Base-by-base conservation (phyloP, 2,888 invertebrate species). In the Cerceris rybyensis region DNA sequence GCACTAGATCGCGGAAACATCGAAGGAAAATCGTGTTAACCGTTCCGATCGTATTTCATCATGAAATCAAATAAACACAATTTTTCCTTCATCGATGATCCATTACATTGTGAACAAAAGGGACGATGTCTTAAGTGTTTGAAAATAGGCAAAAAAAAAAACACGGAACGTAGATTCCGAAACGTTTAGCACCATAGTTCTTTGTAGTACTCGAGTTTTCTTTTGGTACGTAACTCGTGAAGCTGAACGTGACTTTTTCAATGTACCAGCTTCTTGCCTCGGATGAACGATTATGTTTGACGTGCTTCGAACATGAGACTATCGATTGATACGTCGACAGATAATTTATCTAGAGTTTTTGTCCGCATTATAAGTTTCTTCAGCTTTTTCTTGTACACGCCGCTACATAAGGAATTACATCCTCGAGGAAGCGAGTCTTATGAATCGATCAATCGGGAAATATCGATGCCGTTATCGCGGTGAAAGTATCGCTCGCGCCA, bases 401-500 rank as follows among this genome's bases (percentile, higher is more conserved):
- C 46, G 46, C 46, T 46, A 11, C 54, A 16, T 1, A 42, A n/a
- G 6, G 59, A 58, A 49, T 52, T 17, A 28, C 28, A 28, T 28
- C 28, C 28, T 28, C 28, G 28, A 28, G 13, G 46, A 50, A 41
- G 61, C 9, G 7, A n/a, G 39, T 66, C 61, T 52, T 16, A 9
- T 7, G 46, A 46, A 11, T 11, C 11, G 46, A 46, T 1, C 46
- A 5, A 46, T 46, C 46, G 2, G 11, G 46, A 46, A 49, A 14
- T 67, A 65, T 60, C 46, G 55, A 9, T 46, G 17, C 13, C 13
- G 16, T 63, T 69, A 65, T 61, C 71, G 63, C 70, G 54, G 82
- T 77, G 81, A 76, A 81, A 73, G 72, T 58, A 70, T 54, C 50
- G 14, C 43, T 61, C 46, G 42, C 13, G 28, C 17, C 57, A 16